Conservation (phyloP, 1,140 invertebrate species). For the Zaprionus tsacasi region DNA sequence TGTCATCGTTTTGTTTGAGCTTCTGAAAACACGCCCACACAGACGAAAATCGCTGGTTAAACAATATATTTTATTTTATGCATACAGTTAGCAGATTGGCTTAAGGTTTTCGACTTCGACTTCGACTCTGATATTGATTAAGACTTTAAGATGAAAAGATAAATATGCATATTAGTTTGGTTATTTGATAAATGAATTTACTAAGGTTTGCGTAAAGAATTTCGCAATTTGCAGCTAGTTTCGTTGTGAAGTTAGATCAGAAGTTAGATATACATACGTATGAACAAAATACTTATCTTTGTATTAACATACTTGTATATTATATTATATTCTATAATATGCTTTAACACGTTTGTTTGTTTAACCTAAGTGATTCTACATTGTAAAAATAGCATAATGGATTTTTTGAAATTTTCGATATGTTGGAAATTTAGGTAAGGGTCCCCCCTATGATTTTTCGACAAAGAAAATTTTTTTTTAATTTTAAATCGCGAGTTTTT, state of each 20-base stretch:
- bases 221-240: not conserved
- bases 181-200: not conserved
- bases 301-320: too few species aligned
- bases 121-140: not conserved
- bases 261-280: not conserved
- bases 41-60: conserved; percentile 24
- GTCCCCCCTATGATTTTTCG: too few species aligned
- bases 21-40: conserved; percentile 52
- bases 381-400: too few species aligned
- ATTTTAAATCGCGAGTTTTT: too few species aligned
- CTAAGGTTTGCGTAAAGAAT: not conserved
- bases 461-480: too few species aligned
- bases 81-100: conserved; percentile 4
- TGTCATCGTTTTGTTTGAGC: conserved; percentile 17
- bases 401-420: too few species aligned
- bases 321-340: too few species aligned
- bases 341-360: too few species aligned
- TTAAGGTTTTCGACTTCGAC: conserved; percentile 3
- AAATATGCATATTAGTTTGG: not conserved
- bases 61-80: conserved; percentile 37
- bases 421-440: too few species aligned
- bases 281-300: too few species aligned
- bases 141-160: conserved; percentile 6
- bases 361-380: too few species aligned
- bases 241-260: too few species aligned